Conservation (phyloP, 2,888 invertebrate species). For the Ferrisia virgata region DNA sequence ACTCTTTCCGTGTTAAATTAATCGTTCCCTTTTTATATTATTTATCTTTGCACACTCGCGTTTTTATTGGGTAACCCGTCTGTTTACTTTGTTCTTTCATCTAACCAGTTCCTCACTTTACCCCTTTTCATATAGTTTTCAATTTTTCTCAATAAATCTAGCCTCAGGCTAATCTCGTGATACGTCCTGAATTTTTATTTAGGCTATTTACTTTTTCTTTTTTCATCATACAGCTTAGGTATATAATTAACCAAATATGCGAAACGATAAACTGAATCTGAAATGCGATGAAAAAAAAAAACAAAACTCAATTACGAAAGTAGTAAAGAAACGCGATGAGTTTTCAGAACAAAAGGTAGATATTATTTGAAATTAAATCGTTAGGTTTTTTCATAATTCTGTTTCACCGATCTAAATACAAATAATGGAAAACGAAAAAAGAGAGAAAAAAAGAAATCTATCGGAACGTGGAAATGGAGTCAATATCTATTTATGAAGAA, state of each 20-base stretch:
- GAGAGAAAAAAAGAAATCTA: too few species aligned
- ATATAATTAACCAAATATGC: background rate
- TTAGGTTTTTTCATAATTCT: too few species aligned
- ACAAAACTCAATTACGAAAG: too few species aligned
- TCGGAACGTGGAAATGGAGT: too few species aligned
- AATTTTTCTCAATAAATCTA: background rate
- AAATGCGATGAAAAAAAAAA: background rate
- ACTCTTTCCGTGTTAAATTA: conserved; percentile 38
- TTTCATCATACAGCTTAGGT: background rate
- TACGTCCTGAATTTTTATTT: background rate
- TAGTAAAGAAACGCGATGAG: too few species aligned
- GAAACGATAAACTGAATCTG: background rate
- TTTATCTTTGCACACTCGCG: background rate
- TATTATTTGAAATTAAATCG: too few species aligned
- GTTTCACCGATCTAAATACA: too few species aligned
- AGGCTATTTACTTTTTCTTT: background rate
- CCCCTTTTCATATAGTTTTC: background rate
- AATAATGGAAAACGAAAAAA: too few species aligned
- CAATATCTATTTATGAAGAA: too few species aligned
- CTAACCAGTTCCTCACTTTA: background rate
- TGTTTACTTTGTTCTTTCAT: background rate
- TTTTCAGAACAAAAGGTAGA: too few species aligned
- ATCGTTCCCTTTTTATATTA: conserved; percentile 34
- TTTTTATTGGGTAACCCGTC: background rate
- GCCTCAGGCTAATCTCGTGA: background rate